These are phyloP conservation scores for Cristatella mucedo DNA, from an alignment of 2,888 invertebrate genomes.

Conservation along the genomic window DNA sequence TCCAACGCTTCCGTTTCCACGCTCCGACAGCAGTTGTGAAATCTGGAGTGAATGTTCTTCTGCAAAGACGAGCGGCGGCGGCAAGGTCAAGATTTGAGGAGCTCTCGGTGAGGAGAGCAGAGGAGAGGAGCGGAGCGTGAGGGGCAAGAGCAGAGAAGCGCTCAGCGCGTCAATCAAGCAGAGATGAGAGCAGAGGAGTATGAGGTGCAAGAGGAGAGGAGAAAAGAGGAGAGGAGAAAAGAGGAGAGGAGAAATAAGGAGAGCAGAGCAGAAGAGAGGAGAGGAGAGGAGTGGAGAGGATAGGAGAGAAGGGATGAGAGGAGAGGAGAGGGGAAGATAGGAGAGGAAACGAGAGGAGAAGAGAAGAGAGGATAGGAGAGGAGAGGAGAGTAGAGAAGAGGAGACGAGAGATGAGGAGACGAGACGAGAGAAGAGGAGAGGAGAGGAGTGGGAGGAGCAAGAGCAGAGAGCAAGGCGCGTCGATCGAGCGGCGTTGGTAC, in stretches of 20 bases:
- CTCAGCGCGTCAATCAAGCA: background rate
- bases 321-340: background rate
- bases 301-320: background rate
- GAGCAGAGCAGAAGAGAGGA: background rate
- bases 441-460: no score
- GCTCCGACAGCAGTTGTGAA: no score
- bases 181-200: background rate
- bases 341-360: no score
- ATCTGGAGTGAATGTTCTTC: no score
- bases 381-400: background rate
- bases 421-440: background rate
- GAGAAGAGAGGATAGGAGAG: background rate
- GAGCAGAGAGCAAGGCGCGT: background rate
- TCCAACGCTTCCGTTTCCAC: no score
- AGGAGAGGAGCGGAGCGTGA: background rate
- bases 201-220: background rate
- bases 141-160: background rate
- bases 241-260: background rate
- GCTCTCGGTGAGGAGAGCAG: background rate
- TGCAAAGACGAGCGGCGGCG: no score
- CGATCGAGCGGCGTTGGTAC: background rate
- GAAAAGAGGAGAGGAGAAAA: conserved; percentile 1
- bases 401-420: background rate
- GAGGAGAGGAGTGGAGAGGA: background rate
- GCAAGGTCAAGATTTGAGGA: background rate